These are phyloP conservation scores for Drosophila glabriapex DNA, from an alignment of 2,888 invertebrate genomes.

Conservation along the genomic window DNA sequence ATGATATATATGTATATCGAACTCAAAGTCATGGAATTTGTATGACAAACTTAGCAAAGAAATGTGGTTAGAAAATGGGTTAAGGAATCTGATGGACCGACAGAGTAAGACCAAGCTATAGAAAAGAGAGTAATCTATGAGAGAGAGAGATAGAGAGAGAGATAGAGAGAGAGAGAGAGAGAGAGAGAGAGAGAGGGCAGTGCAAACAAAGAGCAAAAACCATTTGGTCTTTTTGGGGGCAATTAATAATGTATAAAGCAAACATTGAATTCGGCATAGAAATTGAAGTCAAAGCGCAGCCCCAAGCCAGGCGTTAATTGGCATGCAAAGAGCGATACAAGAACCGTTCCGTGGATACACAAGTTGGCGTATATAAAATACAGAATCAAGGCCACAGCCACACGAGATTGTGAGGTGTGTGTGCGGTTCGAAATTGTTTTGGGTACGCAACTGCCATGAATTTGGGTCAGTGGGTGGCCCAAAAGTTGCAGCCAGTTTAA, in stretches of 20 bases:
- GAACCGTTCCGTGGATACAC: neutral
- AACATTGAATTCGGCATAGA: conserved; percentile 45
- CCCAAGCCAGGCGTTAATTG: conserved; percentile 67
- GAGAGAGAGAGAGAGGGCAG: conserved; percentile 1
- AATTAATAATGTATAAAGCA: conserved; percentile 59
- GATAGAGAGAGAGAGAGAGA: neutral
- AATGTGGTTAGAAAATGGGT: conserved; percentile 51
- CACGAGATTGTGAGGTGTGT: conserved; percentile 20
- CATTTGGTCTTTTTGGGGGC: conserved; percentile 51
- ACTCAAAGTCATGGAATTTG: conserved; percentile 53
- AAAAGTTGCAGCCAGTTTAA: conserved; percentile 27
- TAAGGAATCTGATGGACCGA: conserved; percentile 32
- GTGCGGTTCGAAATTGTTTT: conserved; percentile 58
- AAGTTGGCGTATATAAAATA: neutral
- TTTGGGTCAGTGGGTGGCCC: conserved; percentile 76
- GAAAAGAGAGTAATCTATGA: conserved; percentile 1
- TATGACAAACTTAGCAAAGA: conserved; percentile 44
- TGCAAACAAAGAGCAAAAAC: conserved; percentile 33
- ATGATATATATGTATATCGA: conserved; percentile 6
- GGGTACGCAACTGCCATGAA: conserved; percentile 49
- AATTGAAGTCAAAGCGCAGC: conserved; percentile 40
- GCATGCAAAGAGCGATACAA: conserved; percentile 41
- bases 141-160: neutral
- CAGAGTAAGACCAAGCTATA: neutral
- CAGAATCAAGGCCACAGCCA: conserved; percentile 36